phyloP scores from a whole-genome alignment of 1,140 invertebrate species.

The Pararge aegeria region DNA sequence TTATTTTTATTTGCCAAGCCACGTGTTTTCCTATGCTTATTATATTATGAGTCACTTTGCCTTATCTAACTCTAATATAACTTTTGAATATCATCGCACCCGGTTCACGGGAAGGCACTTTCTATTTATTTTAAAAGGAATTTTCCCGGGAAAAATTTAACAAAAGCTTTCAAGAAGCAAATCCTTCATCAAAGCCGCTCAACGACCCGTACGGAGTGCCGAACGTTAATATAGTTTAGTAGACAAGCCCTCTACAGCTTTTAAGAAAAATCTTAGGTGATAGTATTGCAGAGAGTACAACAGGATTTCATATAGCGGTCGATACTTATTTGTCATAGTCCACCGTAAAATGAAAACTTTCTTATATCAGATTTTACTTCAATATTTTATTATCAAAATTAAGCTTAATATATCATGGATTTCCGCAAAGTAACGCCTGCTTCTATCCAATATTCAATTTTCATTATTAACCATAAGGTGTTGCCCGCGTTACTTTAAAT shows the following conservation, averaged over 20 bases:
- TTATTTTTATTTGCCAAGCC: no score
- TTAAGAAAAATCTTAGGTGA: slow-evolving; percentile 46
- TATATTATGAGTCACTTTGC: background rate
- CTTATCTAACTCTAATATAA: slow-evolving; percentile 13
- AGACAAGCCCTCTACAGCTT: slow-evolving; percentile 55
- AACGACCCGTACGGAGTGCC: slow-evolving; percentile 59
- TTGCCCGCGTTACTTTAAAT: no score
- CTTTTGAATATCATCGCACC: slow-evolving; percentile 26
- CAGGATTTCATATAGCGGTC: no score
- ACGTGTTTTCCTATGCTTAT: no score
- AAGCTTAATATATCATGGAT: no score
- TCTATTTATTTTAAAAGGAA: slow-evolving; percentile 63
- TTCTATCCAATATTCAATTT: no score
- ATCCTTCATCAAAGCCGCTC: slow-evolving; percentile 68
- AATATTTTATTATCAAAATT: no score
- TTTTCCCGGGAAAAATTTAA: slow-evolving; percentile 60
- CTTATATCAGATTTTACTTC: no score
- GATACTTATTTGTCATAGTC: no score
- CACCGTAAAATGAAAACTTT: no score
- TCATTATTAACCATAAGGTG: no score
- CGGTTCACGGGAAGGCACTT: slow-evolving; percentile 30
- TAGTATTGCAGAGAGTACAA: slow-evolving; percentile 38
- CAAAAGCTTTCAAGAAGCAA: slow-evolving; percentile 72
- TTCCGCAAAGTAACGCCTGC: no score
- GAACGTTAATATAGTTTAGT: slow-evolving; percentile 69